Evolutionary conservation across 1,140 invertebrate species (phyloP), one percentile per base, ranked within the genome.

Genomic region (Lucilia sericata): DNA sequence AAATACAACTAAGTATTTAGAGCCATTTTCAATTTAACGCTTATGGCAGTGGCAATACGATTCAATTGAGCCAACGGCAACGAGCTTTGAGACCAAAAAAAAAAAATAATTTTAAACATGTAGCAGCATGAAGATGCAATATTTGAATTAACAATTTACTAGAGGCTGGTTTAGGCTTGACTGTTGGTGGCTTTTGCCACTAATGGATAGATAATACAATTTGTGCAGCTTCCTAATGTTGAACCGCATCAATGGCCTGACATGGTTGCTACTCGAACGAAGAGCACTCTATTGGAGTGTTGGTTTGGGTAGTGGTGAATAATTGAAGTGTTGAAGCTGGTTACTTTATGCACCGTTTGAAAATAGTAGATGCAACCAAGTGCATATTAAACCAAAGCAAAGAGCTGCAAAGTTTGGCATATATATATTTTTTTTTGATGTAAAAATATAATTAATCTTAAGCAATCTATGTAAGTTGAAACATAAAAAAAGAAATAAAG

Each of bases 181-280:
- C 25, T 30, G 51, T 13, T 17, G 51, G 51, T 17, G 51, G 51
- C 51, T 70, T 70, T 8, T 21, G 9, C 19, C 65, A 70, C 19
- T 60, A 60, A 60, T 60, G 55, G 5, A n/a, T 21, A n/a, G 21
- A 70, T 21, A 70, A 70, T 21, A 70, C 19, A 70, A 70, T 70
- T 70, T 70, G 65, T 70, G 65, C 21, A 70, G 65, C 19, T 70
- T 70, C 65, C 65, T 70, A 7, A 8, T 70, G 65, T 25, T 70
- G 2, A 60, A 70, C 21, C 21, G 65, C 25, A 70, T 9, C 5
- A 4, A 70, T 21, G 21, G n/a, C 19, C 13, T 70, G 65, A 21
- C 19, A n/a, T 60, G 65, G 65, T 21, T 21, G 65, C 19, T 70
- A 25, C 19, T 8, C n/a, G 5, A 8, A 42, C 42, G 42, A 42